Conservation (phyloP, 2,888 invertebrate genomes). For the Galeopsomyia nigrocyanea region DNA sequence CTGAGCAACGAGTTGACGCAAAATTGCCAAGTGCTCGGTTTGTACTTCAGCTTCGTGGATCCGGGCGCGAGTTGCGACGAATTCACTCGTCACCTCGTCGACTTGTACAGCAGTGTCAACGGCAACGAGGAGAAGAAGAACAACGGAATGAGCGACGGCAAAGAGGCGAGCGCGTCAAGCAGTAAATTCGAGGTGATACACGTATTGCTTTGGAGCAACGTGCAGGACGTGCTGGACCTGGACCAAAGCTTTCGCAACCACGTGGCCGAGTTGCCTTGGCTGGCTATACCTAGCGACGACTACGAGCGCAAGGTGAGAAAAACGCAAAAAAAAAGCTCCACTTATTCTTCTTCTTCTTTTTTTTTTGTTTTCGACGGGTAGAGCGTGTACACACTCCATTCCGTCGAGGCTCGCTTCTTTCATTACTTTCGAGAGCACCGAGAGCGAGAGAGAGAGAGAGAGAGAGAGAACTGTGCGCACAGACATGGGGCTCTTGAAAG, state of each 20-base stretch:
- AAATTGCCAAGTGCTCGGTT: conserved; percentile 71
- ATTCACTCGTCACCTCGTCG: conserved; percentile 75
- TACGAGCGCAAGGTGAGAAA: conserved; percentile 76
- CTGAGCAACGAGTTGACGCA: conserved; percentile 20
- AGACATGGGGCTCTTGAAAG: not conserved
- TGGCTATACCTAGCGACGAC: conserved; percentile 79
- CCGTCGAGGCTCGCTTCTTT: not conserved
- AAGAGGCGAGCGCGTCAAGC: conserved; percentile 59
- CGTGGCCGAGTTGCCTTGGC: conserved; percentile 78
- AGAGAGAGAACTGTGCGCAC: not conserved
- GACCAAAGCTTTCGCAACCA: conserved; percentile 76
- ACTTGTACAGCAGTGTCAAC: conserved; percentile 70
- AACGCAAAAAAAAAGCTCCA: not conserved
- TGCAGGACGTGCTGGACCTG: conserved; percentile 75
- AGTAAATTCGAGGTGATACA: conserved; percentile 76
- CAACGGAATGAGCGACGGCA: conserved; percentile 43
- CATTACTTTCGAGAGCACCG: not conserved
- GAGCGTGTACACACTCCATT: not conserved
- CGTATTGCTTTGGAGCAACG: conserved; percentile 79
- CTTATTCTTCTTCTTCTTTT: no score
- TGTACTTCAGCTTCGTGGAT: conserved; percentile 81
- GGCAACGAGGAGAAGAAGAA: conserved; percentile 50
- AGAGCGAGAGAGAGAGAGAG: not conserved
- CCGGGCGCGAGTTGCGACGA: conserved; percentile 77
- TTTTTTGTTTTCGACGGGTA: not conserved